Base-by-base conservation (phyloP, 2,797 vertebrate genomes). In the Tokudaia tokunoshimensis region DNA sequence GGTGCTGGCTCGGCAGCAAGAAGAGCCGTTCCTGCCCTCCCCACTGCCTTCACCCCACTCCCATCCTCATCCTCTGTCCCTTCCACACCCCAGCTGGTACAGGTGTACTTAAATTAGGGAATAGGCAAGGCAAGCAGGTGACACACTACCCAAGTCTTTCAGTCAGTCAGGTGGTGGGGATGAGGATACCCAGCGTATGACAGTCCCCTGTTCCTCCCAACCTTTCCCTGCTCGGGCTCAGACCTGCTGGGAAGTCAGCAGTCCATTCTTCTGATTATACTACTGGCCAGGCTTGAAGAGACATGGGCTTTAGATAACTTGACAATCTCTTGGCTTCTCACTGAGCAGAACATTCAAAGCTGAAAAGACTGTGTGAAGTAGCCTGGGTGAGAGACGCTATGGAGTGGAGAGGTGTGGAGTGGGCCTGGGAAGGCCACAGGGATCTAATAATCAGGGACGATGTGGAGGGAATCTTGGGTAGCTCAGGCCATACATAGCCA, bases 51-150 rank as follows among this genome's bases (percentile, higher is more conserved):
- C 6, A 8, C 19, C 41, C 75, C 4, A 0, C 6, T 1, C 17
- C 57, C 41, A 72, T 13, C 90, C 74, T 75, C 55, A 57, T 20
- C 14, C 44, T 5, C 57, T 92, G 9, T 65, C 92, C 12, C 52
- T 96, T 83, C 95, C 88, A 79, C 72, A 82, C 92, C 81, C 80
- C 93, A 97, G 96, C 96, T 94, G 97, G 95, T 89, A 14, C 63
- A 26, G 52, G 0, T 52, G 59, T 37, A 55, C 47, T 94, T 96
- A 98, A 97, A 98, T 97, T 96, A 96, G 95, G 96, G 94, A 97
- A 74, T 65, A 63, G 87, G 81, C 85, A 94, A 92, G 94, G 97
- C 82, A 94, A 96, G 95, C 24, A n/a, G 81, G 84, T 80, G 81
- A 91, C 93, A 94, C 90, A 87, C 92, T 95, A 95, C 87, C 86